Base-by-base conservation (phyloP, 2,888 invertebrate species). In the Molorchus minor region DNA sequence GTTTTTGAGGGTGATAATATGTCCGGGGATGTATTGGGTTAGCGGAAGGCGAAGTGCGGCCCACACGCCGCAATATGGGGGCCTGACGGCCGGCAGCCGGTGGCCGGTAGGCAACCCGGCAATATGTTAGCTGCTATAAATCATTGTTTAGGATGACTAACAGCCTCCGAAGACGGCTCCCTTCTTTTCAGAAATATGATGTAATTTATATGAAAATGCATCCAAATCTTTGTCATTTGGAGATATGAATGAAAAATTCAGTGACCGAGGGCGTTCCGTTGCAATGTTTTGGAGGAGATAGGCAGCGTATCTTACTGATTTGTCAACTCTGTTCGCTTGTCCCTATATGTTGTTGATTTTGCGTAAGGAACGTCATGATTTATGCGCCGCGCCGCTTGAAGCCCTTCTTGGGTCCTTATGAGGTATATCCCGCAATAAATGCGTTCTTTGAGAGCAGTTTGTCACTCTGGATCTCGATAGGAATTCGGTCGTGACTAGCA, bases 121-220 rank as follows among this genome's bases (percentile, higher is more conserved):
- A 82, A 82, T 82, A 82, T 82, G 82, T 81, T 81, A 77, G 79
- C 78, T 74, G 77, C 79, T 78, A 82, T 82, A 82, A 82, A 82
- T 82, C 82, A 82, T 82, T 79, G 82, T 81, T 71, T 81, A 79
- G 81, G 79, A 81, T 81, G 81, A 82, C 81, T 82, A 81, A 81
- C 81, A 79, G 80, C 80, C 78, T 76, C 75, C 74, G 74, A 79
- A 79, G 79, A 77, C 78, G 77, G 77, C 66, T 56, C 71, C 74
- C 75, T 73, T 65, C 73, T 73, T 77, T 76, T 75, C 78, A 80
- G 80, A 82, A 82, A 82, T 82, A 82, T 81, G 79, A 82, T 80
- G 81, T 82, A 81, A 82, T 82, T 82, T 82, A 82, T 82, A 82
- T 82, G 82, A 82, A 82, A 82, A 82, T 82, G 78, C 79, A 79